Evolutionary conservation across 2,888 invertebrate species (phyloP).

Genomic region (Eupeodes latifasciatus): DNA sequence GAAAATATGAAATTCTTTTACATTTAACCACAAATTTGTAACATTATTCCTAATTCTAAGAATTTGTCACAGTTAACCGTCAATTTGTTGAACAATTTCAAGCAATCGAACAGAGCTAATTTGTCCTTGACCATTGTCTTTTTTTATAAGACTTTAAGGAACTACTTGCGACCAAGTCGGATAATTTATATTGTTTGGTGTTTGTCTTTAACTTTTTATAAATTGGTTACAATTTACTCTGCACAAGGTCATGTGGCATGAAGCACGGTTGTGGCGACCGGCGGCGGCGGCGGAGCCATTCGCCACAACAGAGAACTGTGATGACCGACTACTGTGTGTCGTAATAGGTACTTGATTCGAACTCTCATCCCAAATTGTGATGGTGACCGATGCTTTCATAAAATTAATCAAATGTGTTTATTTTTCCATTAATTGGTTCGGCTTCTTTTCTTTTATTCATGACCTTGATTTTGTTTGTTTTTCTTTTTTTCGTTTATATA

Average conservation of each 20-base stretch:
- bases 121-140: no score
- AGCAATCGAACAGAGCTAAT: no score
- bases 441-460: constrained; percentile 18
- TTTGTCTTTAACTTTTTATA: neutral
- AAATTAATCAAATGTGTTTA: constrained; percentile 48
- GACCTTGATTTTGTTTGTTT: constrained; percentile 3
- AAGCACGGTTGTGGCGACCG: neutral
- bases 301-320: neutral
- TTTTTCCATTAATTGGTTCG: constrained; percentile 47
- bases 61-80: no score
- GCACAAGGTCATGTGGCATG: constrained; percentile 43
- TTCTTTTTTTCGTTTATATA: neutral
- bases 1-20: no score
- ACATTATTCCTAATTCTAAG: no score
- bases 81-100: no score
- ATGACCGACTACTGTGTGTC: neutral
- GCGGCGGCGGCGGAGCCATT: neutral
- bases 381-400: constrained; percentile 20
- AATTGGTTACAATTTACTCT: constrained; percentile 48
- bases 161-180: neutral
- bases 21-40: no score
- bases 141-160: neutral
- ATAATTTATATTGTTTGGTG: neutral
- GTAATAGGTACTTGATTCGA: constrained; percentile 1
- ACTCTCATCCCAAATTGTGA: neutral